Percentiles rank a stretch among this genome's conserved stretches.
These are phyloP conservation scores for Alosa alosa DNA, from an alignment of 2,113 vertebrate genomes.

Conservation along the genomic window DNA sequence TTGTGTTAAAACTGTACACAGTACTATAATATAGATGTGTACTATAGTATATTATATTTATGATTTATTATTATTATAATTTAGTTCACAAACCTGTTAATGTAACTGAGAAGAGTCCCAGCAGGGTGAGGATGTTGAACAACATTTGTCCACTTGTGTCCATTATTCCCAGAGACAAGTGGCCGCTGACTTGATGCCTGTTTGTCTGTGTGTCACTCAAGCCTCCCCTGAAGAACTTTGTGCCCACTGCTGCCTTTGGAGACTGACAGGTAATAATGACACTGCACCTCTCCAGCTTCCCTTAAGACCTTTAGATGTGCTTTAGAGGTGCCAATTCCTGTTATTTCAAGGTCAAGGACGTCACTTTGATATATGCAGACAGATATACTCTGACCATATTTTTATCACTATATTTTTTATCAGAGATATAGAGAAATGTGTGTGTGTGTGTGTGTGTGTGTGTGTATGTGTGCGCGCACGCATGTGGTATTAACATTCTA, in stretches of 20 bases:
- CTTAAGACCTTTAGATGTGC: neutral
- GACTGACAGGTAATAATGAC: neutral
- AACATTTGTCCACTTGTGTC: neutral
- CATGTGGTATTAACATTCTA: neutral
- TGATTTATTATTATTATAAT: neutral
- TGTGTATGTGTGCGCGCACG: neutral
- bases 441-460: neutral
- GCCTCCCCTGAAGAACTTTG: neutral
- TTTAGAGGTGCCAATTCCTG: neutral
- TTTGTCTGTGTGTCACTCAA: neutral
- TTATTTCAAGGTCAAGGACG: neutral
- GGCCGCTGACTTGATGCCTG: neutral
- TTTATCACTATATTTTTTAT: neutral
- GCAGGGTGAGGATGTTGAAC: neutral
- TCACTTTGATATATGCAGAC: neutral
- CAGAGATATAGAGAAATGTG: neutral
- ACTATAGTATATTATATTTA: too few relatives aligned
- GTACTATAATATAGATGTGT: too few relatives aligned
- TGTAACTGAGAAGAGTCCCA: neutral
- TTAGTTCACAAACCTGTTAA: neutral
- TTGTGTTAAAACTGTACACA: too few relatives aligned
- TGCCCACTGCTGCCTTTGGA: neutral
- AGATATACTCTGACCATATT: neutral
- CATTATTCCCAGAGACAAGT: neutral
- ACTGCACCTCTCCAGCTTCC: neutral